Conservation (phyloP, 1,140 invertebrate genomes). For the Phthorimaea operculella region DNA sequence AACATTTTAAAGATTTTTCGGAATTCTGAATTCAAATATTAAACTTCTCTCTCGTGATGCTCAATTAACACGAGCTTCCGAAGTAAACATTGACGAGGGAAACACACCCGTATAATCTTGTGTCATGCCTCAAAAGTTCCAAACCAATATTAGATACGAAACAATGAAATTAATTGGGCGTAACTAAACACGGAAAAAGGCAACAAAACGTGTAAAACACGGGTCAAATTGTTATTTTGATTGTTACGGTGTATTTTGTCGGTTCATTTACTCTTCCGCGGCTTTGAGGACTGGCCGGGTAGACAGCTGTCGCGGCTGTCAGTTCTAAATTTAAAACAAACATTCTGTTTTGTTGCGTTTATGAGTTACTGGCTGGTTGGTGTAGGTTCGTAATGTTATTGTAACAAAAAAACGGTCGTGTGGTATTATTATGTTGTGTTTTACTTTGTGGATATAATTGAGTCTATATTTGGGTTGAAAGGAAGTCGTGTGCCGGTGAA, state of each 20-base stretch:
- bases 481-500: background rate
- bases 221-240: constrained; percentile 44
- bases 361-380: constrained; percentile 25
- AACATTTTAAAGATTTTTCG: background rate
- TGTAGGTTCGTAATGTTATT: background rate
- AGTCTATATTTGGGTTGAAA: background rate
- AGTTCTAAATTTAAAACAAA: constrained; percentile 63
- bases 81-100: constrained; percentile 20
- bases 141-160: constrained; percentile 6
- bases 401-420: background rate
- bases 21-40: too few relatives aligned
- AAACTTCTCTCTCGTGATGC: background rate
- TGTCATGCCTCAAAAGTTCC: constrained; percentile 27
- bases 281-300: constrained; percentile 34
- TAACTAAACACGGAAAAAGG: constrained; percentile 28
- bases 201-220: constrained; percentile 39
- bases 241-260: constrained; percentile 30
- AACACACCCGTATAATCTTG: constrained; percentile 14
- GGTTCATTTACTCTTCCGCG: constrained; percentile 53
- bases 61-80: constrained; percentile 38
- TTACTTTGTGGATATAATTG: background rate
- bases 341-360: constrained; percentile 50
- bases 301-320: constrained; percentile 54
- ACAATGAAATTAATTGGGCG: constrained; percentile 33
- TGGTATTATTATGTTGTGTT: background rate